Evolutionary conservation across 2,888 invertebrate species (phyloP).

Genomic region (Epirrhoe alternata): DNA sequence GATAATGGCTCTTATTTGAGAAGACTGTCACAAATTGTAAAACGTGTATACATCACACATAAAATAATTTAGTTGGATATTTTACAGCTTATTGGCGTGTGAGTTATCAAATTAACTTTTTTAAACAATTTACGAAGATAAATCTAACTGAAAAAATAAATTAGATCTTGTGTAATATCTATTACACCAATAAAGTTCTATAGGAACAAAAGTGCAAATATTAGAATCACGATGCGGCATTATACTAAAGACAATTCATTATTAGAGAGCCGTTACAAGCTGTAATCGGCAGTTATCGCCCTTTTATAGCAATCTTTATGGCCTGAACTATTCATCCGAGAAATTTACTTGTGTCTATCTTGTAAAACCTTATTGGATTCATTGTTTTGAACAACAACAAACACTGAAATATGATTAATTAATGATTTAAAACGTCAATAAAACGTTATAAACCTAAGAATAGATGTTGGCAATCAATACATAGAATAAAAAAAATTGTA

Average conservation of each 20-base stretch:
- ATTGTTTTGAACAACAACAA: conserved; percentile 53
- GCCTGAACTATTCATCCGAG: conserved; percentile 82
- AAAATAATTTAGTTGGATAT: too few relatives aligned
- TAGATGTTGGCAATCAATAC: too few relatives aligned
- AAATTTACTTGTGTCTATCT: conserved; percentile 74
- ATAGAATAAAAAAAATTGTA: too few relatives aligned
- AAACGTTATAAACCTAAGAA: too few relatives aligned
- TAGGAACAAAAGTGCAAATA: conserved; percentile 64
- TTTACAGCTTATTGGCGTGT: too few relatives aligned
- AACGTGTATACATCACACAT: too few relatives aligned
- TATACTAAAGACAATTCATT: conserved; percentile 85
- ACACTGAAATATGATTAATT: background rate
- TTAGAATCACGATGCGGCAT: conserved; percentile 73
- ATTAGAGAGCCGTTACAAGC: conserved; percentile 81
- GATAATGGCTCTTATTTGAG: conserved; percentile 19
- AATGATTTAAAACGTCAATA: too few relatives aligned
- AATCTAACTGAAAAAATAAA: background rate
- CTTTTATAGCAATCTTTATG: conserved; percentile 85
- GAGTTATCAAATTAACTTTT: too few relatives aligned
- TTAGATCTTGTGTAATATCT: conserved; percentile 37
- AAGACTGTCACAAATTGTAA: conserved; percentile 2
- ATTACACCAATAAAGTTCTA: conserved; percentile 56
- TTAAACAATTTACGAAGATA: too few relatives aligned
- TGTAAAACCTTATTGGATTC: conserved; percentile 68
- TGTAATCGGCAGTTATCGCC: conserved; percentile 84